Evolutionary conservation across 2,888 invertebrate species (phyloP), one percentile per base, ranked within the genome.

Genomic region (Zaprionus lineosus): DNA sequence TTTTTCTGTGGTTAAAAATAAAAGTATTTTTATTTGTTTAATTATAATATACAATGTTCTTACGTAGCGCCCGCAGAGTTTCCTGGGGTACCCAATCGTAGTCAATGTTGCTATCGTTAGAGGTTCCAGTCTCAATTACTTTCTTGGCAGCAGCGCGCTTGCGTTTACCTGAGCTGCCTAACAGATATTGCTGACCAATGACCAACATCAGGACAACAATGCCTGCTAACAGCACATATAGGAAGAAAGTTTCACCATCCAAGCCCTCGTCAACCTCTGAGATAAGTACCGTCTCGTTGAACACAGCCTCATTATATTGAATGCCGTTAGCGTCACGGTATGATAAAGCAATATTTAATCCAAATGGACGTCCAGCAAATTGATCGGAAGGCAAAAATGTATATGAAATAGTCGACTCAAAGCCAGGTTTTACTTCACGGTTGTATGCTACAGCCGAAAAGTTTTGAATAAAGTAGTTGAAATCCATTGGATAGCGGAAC

Each of bases 401-500:
- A 91, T 99, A 99, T 16, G 96, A 95, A 52, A 99, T 94, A 0
- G 99, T 98, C 1, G 97, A 97, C 91, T 99, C 98, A 73, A 97
- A 95, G 48, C 94, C 93, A 0, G 98, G 95, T 79, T 96, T 95
- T 0, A 99, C 97, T 75, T 95, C 92, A 76, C 95, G 94, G 87
- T 96, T 95, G 91, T 96, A 98, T 1, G 94, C 93, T 83, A 97
- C 92, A 0, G 96, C 95, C 0, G 98, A 97, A 91, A 99, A 99
- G 91, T 99, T 99, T 91, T 99, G 98, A 74, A 99, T 98, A 91
- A 96, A 96, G 91, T 97, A 99, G 75, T 95, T 97, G 91, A 97
- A 99, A 91, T 99, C 99, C 95, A 98, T 96, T 5, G 99, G 98
- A 89, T 99, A 99, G 78, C 98, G 95, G 94, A 99, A 98, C 0